Base-by-base conservation (phyloP, 2,113 vertebrate species). In the Pristiophorus japonicus region DNA sequence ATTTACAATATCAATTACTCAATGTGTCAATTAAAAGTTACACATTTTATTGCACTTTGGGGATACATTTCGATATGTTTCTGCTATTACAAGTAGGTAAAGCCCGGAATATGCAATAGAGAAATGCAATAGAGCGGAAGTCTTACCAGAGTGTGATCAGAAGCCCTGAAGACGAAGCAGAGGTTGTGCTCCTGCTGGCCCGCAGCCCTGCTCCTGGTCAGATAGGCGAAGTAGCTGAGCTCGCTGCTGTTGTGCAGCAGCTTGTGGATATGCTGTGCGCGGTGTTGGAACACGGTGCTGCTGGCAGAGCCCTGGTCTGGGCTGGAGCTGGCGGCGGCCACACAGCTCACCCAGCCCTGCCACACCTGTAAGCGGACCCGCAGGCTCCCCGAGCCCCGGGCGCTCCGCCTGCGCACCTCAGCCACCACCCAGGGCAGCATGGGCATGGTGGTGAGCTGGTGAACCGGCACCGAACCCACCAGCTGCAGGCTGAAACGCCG, bases 351-450 rank as follows among this genome's bases (percentile, higher is more conserved):
- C 45, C 97, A 97, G 0, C 96, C 97, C 16, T 98, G 97, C 0
- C 98, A 98, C 95, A 99, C 97, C 45, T 96, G 97, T 1, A 99
- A 97, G 51, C 97, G 96, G 94, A 99, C 97, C 42, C 96, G 96
- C 81, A 70, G 97, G 96, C 24, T 0, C 0, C 8, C 96, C 94
- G 96, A 95, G 96, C 96, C 96, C 1, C 0, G 95, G 30, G 91
- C 55, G 81, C 97, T 97, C 47, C 97, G 97, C 81, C 96, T 97
- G 55, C 97, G 97, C 94, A 99, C 98, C 97, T 99, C 98, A 0
- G 99, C 98, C 97, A 99, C 98, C 81, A 99, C 98, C 99, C 99
- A 99, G 0, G 99, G 99, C 95, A 99, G 97, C 98, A 99, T 98
- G 90, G 99, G 96, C 98, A 98, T 99, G 93, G 98, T 99, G 96